Conservation (phyloP, 2,888 invertebrate species). For the Phasia obesa region DNA sequence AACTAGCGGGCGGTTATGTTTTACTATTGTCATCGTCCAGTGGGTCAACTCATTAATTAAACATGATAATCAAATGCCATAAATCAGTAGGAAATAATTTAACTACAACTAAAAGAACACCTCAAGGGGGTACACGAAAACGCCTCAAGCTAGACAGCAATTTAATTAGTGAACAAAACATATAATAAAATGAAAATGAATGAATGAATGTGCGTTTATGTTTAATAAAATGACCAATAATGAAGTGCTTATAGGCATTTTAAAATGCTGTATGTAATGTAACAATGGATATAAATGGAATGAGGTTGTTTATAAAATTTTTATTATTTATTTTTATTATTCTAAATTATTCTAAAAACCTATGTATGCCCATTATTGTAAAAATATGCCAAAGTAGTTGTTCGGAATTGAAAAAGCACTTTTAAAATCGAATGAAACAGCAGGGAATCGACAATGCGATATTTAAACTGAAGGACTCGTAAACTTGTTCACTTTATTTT, state of each 20-base stretch:
- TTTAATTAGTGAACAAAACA: slow-evolving; percentile 51
- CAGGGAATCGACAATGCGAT: too few species aligned
- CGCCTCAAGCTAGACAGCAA: slow-evolving; percentile 46
- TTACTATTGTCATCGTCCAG: slow-evolving; percentile 72
- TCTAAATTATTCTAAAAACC: too few species aligned
- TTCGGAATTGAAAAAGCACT: too few species aligned
- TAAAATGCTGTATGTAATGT: neutral
- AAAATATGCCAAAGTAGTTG: too few species aligned
- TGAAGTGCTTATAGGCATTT: slow-evolving; percentile 33
- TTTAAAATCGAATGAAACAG: too few species aligned
- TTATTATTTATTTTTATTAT: too few species aligned
- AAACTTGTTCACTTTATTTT: too few species aligned
- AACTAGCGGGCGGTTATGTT: slow-evolving; percentile 25
- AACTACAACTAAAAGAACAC: slow-evolving; percentile 58
- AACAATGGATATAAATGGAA: neutral
- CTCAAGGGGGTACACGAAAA: slow-evolving; percentile 48
- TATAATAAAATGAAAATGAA: neutral
- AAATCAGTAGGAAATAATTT: slow-evolving; percentile 71
- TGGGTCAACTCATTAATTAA: slow-evolving; percentile 72
- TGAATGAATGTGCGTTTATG: neutral
- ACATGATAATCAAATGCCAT: slow-evolving; percentile 73
- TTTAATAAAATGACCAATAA: slow-evolving; percentile 13
- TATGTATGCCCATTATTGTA: too few species aligned
- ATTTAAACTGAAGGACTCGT: too few species aligned
- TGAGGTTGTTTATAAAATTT: too few species aligned